Conservation (phyloP, 2,888 invertebrate species). For the Phalera bucephala region DNA sequence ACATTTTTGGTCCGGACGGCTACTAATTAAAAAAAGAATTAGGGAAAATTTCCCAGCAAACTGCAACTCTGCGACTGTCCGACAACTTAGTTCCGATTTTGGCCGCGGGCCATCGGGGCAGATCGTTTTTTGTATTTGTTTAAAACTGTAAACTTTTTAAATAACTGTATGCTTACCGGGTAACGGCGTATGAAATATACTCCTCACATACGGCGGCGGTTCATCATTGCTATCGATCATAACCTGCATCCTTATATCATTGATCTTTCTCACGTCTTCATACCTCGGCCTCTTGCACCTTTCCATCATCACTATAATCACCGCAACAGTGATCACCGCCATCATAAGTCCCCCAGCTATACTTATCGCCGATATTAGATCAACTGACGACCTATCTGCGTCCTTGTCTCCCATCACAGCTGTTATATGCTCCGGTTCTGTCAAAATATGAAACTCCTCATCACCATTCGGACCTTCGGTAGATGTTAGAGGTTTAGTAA, state of each 20-base stretch:
- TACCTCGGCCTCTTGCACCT: constrained; percentile 68
- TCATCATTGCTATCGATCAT: constrained; percentile 69
- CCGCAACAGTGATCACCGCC: constrained; percentile 76
- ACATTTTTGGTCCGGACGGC: too few species aligned
- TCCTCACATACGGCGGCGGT: constrained; percentile 79
- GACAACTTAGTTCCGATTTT: too few species aligned
- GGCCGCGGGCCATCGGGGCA: too few species aligned
- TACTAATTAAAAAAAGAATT: too few species aligned
- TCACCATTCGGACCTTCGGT: constrained; percentile 61
- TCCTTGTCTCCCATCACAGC: constrained; percentile 76
- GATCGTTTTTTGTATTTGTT: too few species aligned
- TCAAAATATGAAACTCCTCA: constrained; percentile 80
- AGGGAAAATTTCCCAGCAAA: too few species aligned
- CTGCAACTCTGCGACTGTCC: too few species aligned
- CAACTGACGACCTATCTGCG: constrained; percentile 61
- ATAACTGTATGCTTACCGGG: too few species aligned
- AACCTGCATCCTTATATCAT: constrained; percentile 73
- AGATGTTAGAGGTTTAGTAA: constrained; percentile 43
- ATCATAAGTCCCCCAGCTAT: constrained; percentile 79
- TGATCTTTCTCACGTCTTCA: constrained; percentile 67
- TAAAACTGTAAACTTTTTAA: too few species aligned
- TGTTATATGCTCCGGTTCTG: constrained; percentile 81
- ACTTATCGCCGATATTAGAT: constrained; percentile 75
- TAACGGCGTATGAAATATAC: constrained; percentile 81
- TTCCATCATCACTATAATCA: constrained; percentile 75